Percentiles rank a stretch among this genome's conserved stretches.
Evolutionary conservation across 1,140 invertebrate genomes (phyloP).

Genomic region (Drosophila gunungcola): DNA sequence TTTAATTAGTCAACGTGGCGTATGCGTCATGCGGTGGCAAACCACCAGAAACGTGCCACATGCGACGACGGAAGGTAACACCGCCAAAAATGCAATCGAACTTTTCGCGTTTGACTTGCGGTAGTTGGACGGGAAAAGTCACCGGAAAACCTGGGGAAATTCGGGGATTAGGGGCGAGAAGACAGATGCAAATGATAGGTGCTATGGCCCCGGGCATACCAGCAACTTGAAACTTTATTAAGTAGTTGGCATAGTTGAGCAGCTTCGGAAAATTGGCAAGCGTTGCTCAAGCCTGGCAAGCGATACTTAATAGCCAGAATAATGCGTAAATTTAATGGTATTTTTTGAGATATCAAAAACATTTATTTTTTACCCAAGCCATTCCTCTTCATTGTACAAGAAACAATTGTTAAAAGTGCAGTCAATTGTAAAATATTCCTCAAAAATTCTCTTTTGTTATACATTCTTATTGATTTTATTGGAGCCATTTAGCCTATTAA

Average conservation of each 20-base stretch:
- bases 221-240: conserved; percentile 37
- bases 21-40: conserved; percentile 59
- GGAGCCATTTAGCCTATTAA: conserved; percentile 4
- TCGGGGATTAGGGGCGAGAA: background rate
- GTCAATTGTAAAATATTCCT: conserved; percentile 50
- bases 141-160: conserved; percentile 21
- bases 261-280: conserved; percentile 22
- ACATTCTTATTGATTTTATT: conserved; percentile 16
- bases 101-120: conserved; percentile 46
- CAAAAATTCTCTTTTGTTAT: conserved; percentile 16
- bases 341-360: conserved; percentile 4
- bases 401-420: conserved; percentile 60
- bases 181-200: conserved; percentile 48
- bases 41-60: conserved; percentile 37
- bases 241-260: conserved; percentile 57
- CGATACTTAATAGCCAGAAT: conserved; percentile 38
- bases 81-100: conserved; percentile 56
- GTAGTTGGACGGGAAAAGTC: conserved; percentile 23
- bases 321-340: conserved; percentile 51
- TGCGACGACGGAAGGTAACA: background rate
- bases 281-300: conserved; percentile 16
- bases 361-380: conserved; percentile 11
- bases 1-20: conserved; percentile 70
- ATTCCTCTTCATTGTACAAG: conserved; percentile 4
- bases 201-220: conserved; percentile 17